phyloP scores from a whole-genome alignment of 2,888 invertebrate species.

The Mimachlamys varia region DNA sequence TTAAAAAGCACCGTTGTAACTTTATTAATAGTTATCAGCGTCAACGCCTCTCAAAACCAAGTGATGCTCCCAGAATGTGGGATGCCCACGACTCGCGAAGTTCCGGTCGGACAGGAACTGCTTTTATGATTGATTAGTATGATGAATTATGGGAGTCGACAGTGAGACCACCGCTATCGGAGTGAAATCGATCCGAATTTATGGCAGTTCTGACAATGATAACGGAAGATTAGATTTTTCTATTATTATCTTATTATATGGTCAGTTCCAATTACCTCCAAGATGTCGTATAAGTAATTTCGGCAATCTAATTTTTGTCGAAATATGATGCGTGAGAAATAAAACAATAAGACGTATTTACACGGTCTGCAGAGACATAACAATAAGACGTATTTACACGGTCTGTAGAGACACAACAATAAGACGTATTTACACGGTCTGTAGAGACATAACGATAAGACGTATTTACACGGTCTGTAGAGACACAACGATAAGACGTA shows the following conservation, averaged over 20 bases:
- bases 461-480: too few species aligned
- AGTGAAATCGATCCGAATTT: not conserved
- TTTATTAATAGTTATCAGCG: not conserved
- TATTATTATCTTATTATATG: constrained; percentile 33
- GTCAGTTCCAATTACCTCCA: not conserved
- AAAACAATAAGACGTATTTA: constrained; percentile 39
- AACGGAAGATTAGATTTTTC: constrained; percentile 1
- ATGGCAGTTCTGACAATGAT: constrained; percentile 9
- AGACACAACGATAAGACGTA: too few species aligned
- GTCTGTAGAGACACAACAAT: not conserved
- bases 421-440: too few species aligned
- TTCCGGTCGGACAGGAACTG: constrained; percentile 11
- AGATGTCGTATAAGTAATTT: not conserved
- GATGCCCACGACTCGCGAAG: not conserved
- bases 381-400: too few species aligned
- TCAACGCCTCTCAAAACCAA: not conserved
- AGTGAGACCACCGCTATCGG: not conserved
- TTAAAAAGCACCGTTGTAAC: not conserved
- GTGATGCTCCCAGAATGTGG: not conserved
- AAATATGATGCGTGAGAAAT: constrained; percentile 39
- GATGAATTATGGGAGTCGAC: constrained; percentile 33
- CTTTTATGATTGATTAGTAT: constrained; percentile 27
- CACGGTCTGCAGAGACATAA: not conserved
- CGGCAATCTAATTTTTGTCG: constrained; percentile 32
- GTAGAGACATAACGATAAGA: too few species aligned